A percentile compares a stretch with the other conserved stretches of the same genome.
These are phyloP conservation scores for Bursaphelenchus mucronatus DNA, from an alignment of 1,140 invertebrate species.

Conservation along the genomic window DNA sequence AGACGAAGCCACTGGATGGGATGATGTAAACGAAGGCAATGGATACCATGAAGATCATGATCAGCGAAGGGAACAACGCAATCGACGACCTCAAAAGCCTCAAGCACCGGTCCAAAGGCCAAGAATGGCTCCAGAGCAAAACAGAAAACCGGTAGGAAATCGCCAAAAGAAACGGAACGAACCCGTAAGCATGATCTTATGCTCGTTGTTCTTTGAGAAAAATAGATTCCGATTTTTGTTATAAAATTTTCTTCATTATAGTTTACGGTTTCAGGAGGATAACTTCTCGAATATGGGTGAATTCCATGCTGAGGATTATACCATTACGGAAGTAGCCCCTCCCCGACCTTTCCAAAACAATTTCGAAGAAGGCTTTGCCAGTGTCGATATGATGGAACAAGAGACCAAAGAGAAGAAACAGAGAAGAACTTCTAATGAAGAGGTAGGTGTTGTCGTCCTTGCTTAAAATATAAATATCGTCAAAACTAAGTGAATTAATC, in stretches of 20 bases:
- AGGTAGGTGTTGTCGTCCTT: too few relatives aligned
- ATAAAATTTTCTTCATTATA: background rate
- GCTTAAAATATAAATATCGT: too few relatives aligned
- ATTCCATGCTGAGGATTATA: conserved; percentile 51
- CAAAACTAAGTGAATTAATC: too few relatives aligned
- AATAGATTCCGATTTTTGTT: background rate
- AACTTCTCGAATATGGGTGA: conserved; percentile 55
- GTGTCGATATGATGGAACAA: conserved; percentile 7
- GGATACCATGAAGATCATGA: conserved; percentile 13
- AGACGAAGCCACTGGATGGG: background rate
- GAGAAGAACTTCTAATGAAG: too few relatives aligned
- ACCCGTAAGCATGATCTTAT: conserved; percentile 1
- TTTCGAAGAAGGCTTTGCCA: conserved; percentile 1
- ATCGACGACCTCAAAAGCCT: conserved; percentile 4
- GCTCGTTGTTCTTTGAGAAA: background rate
- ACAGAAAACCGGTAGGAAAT: conserved; percentile 1
- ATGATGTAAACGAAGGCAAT: conserved; percentile 3
- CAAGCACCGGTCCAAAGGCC: background rate
- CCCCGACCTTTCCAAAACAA: conserved; percentile 5
- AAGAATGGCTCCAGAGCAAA: too few relatives aligned
- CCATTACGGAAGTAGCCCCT: conserved; percentile 14
- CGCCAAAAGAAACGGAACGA: conserved; percentile 12
- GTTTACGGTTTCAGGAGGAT: conserved; percentile 32
- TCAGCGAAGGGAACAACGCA: conserved; percentile 4
- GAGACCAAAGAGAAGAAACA: too few relatives aligned